A percentile compares a stretch with the other conserved stretches of the same genome.
These are phyloP conservation scores for Donacobius atricapilla DNA, from an alignment of 2,113 vertebrate genomes.

Conservation along the genomic window DNA sequence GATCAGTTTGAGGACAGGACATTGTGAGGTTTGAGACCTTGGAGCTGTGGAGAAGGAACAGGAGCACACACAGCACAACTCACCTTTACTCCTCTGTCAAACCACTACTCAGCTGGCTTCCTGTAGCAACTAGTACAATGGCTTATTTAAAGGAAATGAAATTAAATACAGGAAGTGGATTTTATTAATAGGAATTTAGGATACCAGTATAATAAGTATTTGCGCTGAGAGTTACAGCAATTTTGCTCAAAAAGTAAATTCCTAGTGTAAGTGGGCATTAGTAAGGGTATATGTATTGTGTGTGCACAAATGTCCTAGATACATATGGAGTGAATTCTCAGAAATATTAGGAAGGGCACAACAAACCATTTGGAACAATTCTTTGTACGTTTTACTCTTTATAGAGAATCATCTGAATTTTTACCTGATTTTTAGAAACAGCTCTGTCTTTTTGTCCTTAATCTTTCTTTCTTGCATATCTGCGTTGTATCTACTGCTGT, in stretches of 20 bases:
- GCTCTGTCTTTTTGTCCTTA: background rate
- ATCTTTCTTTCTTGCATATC: slow-evolving; percentile 4
- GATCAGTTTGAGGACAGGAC: background rate
- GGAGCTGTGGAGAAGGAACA: background rate
- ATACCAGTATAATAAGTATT: background rate
- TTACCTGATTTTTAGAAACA: slow-evolving; percentile 36
- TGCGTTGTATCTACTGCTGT: background rate
- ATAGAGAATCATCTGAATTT: background rate
- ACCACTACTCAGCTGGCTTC: background rate
- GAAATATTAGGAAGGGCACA: background rate
- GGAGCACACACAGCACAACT: background rate
- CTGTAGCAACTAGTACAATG: background rate
- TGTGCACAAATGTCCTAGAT: background rate
- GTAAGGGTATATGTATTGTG: background rate
- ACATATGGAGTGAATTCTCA: background rate
- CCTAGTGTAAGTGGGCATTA: background rate
- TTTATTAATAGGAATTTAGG: background rate
- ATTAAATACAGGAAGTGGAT: background rate
- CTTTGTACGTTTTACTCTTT: background rate
- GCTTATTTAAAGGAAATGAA: background rate
- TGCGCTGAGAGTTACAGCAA: background rate
- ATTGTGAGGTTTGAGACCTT: background rate
- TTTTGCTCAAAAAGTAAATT: background rate
- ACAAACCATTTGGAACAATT: background rate
- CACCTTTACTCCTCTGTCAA: background rate